Conservation (phyloP, 2,888 invertebrate species). For the Campoletis raptor region DNA sequence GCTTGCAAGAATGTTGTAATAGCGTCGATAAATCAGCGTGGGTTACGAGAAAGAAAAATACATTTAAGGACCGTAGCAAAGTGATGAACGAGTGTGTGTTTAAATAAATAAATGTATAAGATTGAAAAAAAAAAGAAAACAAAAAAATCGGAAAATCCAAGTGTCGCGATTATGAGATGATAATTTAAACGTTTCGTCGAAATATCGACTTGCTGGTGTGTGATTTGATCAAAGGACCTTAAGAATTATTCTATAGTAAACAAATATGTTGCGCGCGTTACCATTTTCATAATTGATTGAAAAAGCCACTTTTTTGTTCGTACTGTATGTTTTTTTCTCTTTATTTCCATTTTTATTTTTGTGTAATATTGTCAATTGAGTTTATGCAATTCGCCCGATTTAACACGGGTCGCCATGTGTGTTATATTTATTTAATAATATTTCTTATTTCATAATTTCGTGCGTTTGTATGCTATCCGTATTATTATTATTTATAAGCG, state of each 20-base stretch:
- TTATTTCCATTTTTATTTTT: slow-evolving; percentile 31
- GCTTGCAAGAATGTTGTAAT: slow-evolving; percentile 57
- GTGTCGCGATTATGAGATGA: slow-evolving; percentile 26
- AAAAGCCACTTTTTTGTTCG: slow-evolving; percentile 3
- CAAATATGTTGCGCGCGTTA: slow-evolving; percentile 58
- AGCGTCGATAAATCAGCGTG: slow-evolving; percentile 27
- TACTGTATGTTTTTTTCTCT: slow-evolving; percentile 22
- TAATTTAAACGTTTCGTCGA: slow-evolving; percentile 51
- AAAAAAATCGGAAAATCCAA: slow-evolving; percentile 33
- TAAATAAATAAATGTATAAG: slow-evolving; percentile 43
- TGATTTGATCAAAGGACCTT: slow-evolving; percentile 66
- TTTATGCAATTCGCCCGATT: slow-evolving; percentile 41
- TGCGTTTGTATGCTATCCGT: slow-evolving; percentile 57
- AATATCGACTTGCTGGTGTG: slow-evolving; percentile 55
- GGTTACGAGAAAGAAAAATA: slow-evolving; percentile 21
- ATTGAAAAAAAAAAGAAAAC: background rate
- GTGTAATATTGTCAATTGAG: slow-evolving; percentile 25
- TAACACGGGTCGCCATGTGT: slow-evolving; percentile 49
- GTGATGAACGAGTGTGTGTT: slow-evolving; percentile 64
- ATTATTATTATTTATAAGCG: slow-evolving; percentile 49
- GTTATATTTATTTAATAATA: slow-evolving; percentile 63
- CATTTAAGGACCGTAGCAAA: slow-evolving; percentile 55
- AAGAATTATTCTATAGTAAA: slow-evolving; percentile 36
- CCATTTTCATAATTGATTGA: slow-evolving; percentile 56
- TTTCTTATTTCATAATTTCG: slow-evolving; percentile 47